Evolutionary conservation across 2,797 vertebrate species (phyloP).

Genomic region (Phalanger gymnotis): DNA sequence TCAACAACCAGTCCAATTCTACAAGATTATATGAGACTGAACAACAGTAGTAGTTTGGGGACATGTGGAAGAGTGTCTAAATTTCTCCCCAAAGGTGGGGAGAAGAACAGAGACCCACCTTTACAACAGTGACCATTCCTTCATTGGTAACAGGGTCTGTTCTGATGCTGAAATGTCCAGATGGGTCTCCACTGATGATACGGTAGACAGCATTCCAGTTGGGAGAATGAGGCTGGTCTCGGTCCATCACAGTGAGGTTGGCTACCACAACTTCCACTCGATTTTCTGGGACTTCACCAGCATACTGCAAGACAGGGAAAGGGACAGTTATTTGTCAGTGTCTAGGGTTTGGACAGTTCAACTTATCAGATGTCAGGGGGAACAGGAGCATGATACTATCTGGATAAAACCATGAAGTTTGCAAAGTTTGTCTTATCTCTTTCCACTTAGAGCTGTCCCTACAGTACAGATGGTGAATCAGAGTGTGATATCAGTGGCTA

Average conservation of each 20-base stretch:
- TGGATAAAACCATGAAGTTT: background rate
- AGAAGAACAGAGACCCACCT: slow-evolving; percentile 85
- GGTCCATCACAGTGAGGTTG: slow-evolving; percentile 93
- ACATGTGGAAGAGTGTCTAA: background rate
- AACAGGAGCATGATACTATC: background rate
- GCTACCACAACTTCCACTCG: slow-evolving; percentile 91
- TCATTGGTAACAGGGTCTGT: slow-evolving; percentile 94
- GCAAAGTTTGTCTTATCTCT: background rate
- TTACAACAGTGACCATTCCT: slow-evolving; percentile 94
- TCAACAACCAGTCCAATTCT: background rate
- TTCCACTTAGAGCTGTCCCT: background rate
- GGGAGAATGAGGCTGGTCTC: slow-evolving; percentile 93
- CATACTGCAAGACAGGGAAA: slow-evolving; percentile 85
- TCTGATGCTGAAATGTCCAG: slow-evolving; percentile 92
- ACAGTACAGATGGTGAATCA: background rate
- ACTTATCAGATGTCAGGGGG: background rate
- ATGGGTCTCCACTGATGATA: slow-evolving; percentile 94
- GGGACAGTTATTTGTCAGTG: accelerated
- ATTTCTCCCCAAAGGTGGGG: background rate
- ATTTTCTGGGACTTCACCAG: slow-evolving; percentile 94
- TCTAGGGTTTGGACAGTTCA: accelerated
- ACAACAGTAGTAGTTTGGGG: background rate
- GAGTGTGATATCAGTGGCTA: background rate
- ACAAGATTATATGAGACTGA: background rate
- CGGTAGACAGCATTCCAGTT: slow-evolving; percentile 97